Percentiles rank a stretch among this genome's conserved stretches.
phyloP scores from a whole-genome alignment of 2,113 vertebrate species.

The Siphamia tubifer region DNA sequence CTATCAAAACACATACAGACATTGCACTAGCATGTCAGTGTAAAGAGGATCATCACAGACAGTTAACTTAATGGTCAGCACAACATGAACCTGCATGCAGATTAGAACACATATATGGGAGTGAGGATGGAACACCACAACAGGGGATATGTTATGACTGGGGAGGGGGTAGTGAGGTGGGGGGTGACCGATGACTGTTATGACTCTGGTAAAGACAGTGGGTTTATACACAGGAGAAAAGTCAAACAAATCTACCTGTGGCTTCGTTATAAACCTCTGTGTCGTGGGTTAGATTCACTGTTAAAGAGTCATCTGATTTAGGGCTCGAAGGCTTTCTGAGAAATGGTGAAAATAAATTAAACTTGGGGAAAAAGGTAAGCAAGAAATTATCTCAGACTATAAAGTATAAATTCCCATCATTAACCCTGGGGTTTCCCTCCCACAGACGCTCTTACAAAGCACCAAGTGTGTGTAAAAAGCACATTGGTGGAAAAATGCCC shows the following conservation, averaged over 20 bases:
- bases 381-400: background rate
- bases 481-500: too few species aligned
- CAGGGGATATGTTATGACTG: constrained; percentile 5
- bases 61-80: background rate
- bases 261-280: constrained; percentile 61
- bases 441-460: too few species aligned
- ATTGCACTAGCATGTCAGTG: background rate
- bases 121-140: constrained; percentile 2
- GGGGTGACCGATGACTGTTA: background rate
- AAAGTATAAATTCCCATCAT: background rate
- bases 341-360: constrained; percentile 73
- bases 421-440: too few species aligned
- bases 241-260: constrained; percentile 70
- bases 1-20: background rate
- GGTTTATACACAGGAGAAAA: constrained; percentile 25
- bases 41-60: background rate
- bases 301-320: constrained; percentile 78
- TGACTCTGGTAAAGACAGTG: constrained; percentile 11
- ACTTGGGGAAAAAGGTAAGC: background rate
- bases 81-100: constrained; percentile 33
- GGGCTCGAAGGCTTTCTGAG: constrained; percentile 81
- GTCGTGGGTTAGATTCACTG: constrained; percentile 68
- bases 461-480: too few species aligned
- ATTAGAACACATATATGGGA: constrained; percentile 2
- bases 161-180: background rate